Evolutionary conservation across 2,113 vertebrate species (phyloP), one percentile per base, ranked within the genome.

Genomic region (Silurus asotus): DNA sequence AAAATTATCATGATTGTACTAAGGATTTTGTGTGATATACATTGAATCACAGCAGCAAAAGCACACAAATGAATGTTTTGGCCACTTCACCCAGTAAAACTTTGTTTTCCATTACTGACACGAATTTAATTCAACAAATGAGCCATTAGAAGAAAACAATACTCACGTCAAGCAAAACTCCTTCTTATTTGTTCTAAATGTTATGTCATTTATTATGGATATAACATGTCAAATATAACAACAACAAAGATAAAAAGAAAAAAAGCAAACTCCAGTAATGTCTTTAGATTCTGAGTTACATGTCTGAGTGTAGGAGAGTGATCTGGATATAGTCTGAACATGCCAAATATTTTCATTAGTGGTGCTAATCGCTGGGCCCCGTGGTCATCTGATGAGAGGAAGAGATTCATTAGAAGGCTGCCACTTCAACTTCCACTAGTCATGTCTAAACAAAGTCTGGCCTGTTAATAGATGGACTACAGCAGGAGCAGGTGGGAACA

Each of bases 301-400:
- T 45, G 37, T 48, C 86, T 83, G 56, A 77, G 20, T 58, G 9
- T 48, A 72, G 83, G 45, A 88, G 69, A 67, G 48, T 20, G 14
- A 76, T 88, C 86, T 90, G 88, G 83, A 82, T 80, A 87, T 79
- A 74, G 87, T 88, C 87, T 90, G 77, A 83, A 65, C 67, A 58
- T 78, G 81, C 81, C 85, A 90, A 90, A 89, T 89, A 89, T 91
- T 90, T 88, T 90, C 89, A 90, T 89, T 91, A 82, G 70, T 72
- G 75, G 77, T 87, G 83, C 64, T 90, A 89, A 92, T 89, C 86
- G 83, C 58, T n/a, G 87, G 65, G 83, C 72, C 88, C 76, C 51
- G 78, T 81, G 75, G 59, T 88, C 85, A 82, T 87, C 79, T 87
- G 87, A 86, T 61, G 65, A 91, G 87, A 82, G 89, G 89, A 84